phyloP scores from a whole-genome alignment of 92 coral and sea anemone species.

The Porites rus region DNA sequence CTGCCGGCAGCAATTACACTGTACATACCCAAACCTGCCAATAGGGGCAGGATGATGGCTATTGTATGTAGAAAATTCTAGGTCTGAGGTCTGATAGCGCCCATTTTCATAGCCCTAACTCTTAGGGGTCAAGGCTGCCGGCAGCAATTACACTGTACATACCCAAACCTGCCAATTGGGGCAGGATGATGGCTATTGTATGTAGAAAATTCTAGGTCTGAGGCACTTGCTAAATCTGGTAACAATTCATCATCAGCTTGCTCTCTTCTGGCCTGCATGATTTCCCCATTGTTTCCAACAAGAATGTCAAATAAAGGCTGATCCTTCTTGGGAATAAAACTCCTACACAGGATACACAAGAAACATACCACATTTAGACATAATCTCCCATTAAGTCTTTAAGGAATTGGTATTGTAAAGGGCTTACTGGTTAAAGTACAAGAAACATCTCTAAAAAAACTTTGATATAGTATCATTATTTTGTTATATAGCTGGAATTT shows the following conservation, averaged over 20 bases:
- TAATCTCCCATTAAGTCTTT: too few species aligned
- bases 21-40: constrained; percentile 49
- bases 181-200: constrained; percentile 18
- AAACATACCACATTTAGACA: neutral
- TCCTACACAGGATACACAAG: constrained; percentile 18
- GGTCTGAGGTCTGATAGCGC: too few species aligned
- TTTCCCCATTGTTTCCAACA: constrained; percentile 69
- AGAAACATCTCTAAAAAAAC: too few species aligned
- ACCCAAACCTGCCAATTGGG: constrained; percentile 48
- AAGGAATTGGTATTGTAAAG: too few species aligned
- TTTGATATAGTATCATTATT: too few species aligned
- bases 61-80: constrained; percentile 18
- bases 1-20: neutral
- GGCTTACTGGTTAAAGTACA: too few species aligned
- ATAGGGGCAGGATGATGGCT: constrained; percentile 9
- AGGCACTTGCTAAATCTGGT: constrained; percentile 21
- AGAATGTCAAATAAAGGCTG: constrained; percentile 84
- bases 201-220: constrained; percentile 25
- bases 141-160: neutral
- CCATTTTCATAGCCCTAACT: too few species aligned
- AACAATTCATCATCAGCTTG: constrained; percentile 4
- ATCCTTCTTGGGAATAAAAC: constrained; percentile 77
- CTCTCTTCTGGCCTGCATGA: constrained; percentile 1
- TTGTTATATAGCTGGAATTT: too few species aligned
- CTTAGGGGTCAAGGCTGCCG: too few species aligned